Percentiles rank a stretch among this genome's conserved stretches.
Evolutionary conservation across 2,797 vertebrate genomes (phyloP).

Genomic region (Urophycis tenuis): DNA sequence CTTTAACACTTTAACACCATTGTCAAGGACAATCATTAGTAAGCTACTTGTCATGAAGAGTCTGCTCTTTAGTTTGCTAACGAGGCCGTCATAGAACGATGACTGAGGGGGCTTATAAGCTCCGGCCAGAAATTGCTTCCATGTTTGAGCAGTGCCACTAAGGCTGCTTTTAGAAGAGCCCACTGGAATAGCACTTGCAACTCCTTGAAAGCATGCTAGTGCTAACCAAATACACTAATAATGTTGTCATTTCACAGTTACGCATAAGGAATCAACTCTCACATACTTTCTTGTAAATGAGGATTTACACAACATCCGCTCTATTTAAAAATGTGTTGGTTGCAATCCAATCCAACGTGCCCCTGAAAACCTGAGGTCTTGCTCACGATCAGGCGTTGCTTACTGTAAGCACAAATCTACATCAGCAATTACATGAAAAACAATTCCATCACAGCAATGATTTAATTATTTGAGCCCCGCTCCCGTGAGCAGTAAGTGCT

Average conservation of each 20-base stretch:
- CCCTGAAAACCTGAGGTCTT: not conserved
- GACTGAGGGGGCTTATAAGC: not conserved
- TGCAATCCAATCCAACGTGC: not conserved
- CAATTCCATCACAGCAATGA: not conserved
- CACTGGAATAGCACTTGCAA: not conserved
- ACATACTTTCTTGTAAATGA: not conserved
- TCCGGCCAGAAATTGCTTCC: not conserved
- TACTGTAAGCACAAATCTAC: not conserved
- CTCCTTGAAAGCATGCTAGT: not conserved
- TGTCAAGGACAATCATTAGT: conserved; percentile 31
- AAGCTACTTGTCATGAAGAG: conserved; percentile 37
- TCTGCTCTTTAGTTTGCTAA: conserved; percentile 39
- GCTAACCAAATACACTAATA: not conserved
- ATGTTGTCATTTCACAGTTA: not conserved
- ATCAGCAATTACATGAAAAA: not conserved
- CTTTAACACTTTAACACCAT: not conserved
- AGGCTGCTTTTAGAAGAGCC: not conserved
- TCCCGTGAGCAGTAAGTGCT: conserved; percentile 41
- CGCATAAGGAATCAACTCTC: not conserved
- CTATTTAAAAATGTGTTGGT: not conserved
- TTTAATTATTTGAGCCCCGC: not conserved
- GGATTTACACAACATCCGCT: not conserved
- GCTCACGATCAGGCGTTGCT: not conserved
- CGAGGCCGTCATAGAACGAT: conserved; percentile 21
- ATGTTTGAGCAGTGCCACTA: not conserved